Percentiles rank a stretch among this genome's conserved stretches.
These are phyloP conservation scores for Hypomesus transpacificus DNA, from an alignment of 2,113 vertebrate species.

Conservation along the genomic window DNA sequence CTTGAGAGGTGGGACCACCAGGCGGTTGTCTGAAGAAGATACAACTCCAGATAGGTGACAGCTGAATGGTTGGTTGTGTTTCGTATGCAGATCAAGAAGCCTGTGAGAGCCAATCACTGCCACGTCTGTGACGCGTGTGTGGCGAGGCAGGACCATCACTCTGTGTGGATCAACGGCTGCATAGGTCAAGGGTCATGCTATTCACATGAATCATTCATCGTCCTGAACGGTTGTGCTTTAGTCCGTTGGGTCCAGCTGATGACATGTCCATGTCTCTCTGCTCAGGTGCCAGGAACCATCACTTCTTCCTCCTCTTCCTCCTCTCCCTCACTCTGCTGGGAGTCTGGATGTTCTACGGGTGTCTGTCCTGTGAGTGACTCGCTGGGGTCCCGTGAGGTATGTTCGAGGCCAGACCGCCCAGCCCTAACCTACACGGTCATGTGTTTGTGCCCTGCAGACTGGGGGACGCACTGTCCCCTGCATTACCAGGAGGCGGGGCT, in stretches of 20 bases:
- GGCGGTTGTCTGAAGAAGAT: too few relatives aligned
- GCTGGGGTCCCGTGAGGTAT: neutral
- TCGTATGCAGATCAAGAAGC: constrained; percentile 81
- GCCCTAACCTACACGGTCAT: neutral
- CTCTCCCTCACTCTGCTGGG: constrained; percentile 71
- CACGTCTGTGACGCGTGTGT: constrained; percentile 82
- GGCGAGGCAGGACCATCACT: constrained; percentile 91
- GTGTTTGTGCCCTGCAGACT: constrained; percentile 70
- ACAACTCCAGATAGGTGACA: neutral
- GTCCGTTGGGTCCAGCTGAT: too few relatives aligned
- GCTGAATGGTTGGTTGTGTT: neutral
- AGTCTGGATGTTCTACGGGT: constrained; percentile 80
- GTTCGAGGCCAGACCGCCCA: too few relatives aligned
- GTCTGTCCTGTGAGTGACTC: constrained; percentile 80
- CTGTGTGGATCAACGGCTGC: constrained; percentile 86
- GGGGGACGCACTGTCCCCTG: constrained; percentile 76
- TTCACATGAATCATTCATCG: neutral
- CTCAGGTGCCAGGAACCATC: constrained; percentile 88
- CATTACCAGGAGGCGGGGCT: constrained; percentile 72
- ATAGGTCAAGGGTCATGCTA: constrained; percentile 69
- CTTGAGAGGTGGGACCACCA: too few relatives aligned
- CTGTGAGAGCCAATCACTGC: constrained; percentile 85
- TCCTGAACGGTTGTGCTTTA: neutral
- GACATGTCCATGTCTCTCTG: neutral
- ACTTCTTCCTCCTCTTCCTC: constrained; percentile 84